Base-by-base conservation (phyloP, 2,113 vertebrate genomes). In the Cinclus cinclus region DNA sequence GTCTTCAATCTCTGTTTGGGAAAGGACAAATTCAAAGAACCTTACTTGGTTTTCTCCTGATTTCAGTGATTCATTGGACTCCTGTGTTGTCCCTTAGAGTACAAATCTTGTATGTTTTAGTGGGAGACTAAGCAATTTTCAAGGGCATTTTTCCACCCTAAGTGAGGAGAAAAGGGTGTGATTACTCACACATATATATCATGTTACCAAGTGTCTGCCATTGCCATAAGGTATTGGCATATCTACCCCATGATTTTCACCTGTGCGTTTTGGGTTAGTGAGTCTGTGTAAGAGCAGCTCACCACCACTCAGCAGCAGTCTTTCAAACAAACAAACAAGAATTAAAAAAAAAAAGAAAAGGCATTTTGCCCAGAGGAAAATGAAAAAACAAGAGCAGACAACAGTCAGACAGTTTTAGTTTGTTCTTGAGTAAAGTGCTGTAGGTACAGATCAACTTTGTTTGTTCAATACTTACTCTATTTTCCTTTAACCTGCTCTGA, bases 51-150 rank as follows among this genome's bases (percentile, higher is more conserved):
- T 84, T 94, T 92, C 80, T 50, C 55, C 68, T 64, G 42, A 84
- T 93, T 92, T 87, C 76, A 81, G 92, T 93, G 92, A 96, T 89
- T 94, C 79, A 95, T 91, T 91, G 91, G 79, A 90, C 84, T 94
- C 88, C 63, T 85, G 90, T 27, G 88, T 92, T 91, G 82, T 63
- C 71, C 82, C 91, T 88, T 47, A 28, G 82, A 91, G 83, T 94
- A 94, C 76, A 92, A 96, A 83, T 87, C 80, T 74, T 78, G 52
- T 82, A 44, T 76, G 64, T 87, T 91, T 95, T 91, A 95, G 58
- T 46, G 59, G 53, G 81, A 75, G 74, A 89, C 83, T 78, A 92
- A 95, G 89, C 76, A 74, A 80, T 92, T 92, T 90, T 95, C 94
- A 94, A 95, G 92, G 81, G 77, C 89, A 92, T 77, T 92, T 95